Base-by-base conservation (phyloP, 2,797 vertebrate genomes). In the Picus viridis region DNA sequence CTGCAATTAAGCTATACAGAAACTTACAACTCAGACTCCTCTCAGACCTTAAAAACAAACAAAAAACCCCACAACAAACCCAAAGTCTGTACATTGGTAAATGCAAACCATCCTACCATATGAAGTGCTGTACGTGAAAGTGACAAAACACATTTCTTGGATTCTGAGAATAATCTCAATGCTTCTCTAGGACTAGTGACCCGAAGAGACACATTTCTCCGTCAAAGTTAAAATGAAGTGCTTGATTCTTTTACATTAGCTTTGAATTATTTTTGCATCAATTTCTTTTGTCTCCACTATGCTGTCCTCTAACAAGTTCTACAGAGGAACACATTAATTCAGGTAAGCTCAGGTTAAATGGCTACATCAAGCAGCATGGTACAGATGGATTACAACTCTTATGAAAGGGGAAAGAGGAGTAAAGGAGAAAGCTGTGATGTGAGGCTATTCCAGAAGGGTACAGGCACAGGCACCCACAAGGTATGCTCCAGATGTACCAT, bases 401-500 rank as follows among this genome's bases (percentile, higher is more conserved):
- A 13, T 16, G 27, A 30, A 64, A 54, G 17, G 10, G 10, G 26
- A 45, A 61, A 36, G 18, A 53, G 4, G 19, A 23, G 18, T 30
- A 11, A 75, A 67, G n/a, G 12, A 71, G 23, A 67, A 67, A 62
- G 54, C 8, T 12, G 17, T 9, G 10, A 54, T 2, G 4, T 8
- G 24, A 32, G 36, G 39, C 36, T 51, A 29, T 26, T 56, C 45
- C 59, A 32, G 59, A 24, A 32, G 59, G 54, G 71, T 34, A 34
- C 3, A 36, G 36, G 27, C 22, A 14, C 16, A 23, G 61, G 8
- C 34, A 29, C 43, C 20, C 13, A 27, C 22, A 20, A 65, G 29
- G 49, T 34, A 16, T 0, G 0, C 7, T 39, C 34, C 56, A 39
- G 53, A 32, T 9, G 32, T 3, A 1, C 18, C 0, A 1, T 4